Conservation (phyloP, 2,888 invertebrate genomes). For the Andrena flavipes region DNA sequence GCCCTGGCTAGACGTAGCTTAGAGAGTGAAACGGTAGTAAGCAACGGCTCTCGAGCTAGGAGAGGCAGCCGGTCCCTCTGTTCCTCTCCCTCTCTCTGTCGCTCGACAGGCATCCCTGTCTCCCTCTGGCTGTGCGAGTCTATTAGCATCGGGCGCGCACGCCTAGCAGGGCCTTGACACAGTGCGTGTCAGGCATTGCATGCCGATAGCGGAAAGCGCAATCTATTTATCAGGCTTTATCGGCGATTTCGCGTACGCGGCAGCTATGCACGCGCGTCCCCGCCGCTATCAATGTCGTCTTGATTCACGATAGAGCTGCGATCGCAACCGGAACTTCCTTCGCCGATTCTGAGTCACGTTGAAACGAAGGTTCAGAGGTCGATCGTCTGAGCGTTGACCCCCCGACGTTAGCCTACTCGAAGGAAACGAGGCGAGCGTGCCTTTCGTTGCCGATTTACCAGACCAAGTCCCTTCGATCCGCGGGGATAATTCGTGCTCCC, state of each 20-base stretch:
- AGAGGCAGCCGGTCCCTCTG: conserved; percentile 38
- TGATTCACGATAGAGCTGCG: not conserved
- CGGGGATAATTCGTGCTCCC: not conserved
- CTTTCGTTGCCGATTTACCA: not conserved
- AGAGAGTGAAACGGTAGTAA: conserved; percentile 61
- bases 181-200: conserved; percentile 83
- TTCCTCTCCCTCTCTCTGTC: conserved; percentile 43
- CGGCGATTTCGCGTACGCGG: conserved; percentile 74
- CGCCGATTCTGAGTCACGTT: not conserved
- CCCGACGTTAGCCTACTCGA: not conserved
- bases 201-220: conserved; percentile 84
- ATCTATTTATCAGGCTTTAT: conserved; percentile 83
- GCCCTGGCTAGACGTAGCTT: conserved; percentile 47
- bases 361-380: not conserved
- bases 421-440: not conserved
- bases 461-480: not conserved
- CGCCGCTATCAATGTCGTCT: conserved; percentile 28
- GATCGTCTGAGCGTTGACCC: not conserved
- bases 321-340: not conserved
- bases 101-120: conserved; percentile 8
- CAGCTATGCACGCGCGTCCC: conserved; percentile 5
- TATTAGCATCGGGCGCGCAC: conserved; percentile 80
- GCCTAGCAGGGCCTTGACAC: conserved; percentile 82
- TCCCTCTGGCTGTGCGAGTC: conserved; percentile 69
- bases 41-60: conserved; percentile 30